Percentiles rank a stretch among this genome's conserved stretches.
Conservation (phyloP, 2,113 vertebrate species). For the Ictalurus furcatus region DNA sequence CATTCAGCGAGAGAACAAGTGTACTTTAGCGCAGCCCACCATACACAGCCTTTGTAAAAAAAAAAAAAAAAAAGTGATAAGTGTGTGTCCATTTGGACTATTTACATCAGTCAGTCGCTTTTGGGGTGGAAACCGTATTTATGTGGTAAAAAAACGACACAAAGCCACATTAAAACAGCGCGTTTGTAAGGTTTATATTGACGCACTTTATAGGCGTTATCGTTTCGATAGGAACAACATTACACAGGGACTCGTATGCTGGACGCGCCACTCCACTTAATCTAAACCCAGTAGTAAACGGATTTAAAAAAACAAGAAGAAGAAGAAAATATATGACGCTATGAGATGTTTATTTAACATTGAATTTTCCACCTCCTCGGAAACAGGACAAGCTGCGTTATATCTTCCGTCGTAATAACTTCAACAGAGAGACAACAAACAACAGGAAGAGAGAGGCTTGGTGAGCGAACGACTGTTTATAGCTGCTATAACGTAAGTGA, state of each 20-base stretch:
- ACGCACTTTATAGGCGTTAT: neutral
- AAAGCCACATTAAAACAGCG: neutral
- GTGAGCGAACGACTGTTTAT: neutral
- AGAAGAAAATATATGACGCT: neutral
- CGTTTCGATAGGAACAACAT: neutral
- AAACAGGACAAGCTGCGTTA: neutral
- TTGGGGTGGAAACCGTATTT: neutral
- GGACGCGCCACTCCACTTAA: neutral
- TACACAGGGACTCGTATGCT: neutral
- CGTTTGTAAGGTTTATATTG: neutral
- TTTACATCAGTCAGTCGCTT: neutral
- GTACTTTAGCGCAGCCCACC: neutral
- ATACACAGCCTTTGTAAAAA: neutral
- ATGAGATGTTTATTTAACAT: neutral
- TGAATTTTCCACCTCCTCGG: neutral
- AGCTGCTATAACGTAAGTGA: neutral
- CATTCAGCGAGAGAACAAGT: slow-evolving; percentile 56
- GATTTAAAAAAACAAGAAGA: neutral
- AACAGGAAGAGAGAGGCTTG: too few relatives aligned
- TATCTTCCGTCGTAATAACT: neutral
- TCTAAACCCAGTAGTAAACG: neutral
- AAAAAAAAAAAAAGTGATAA: neutral
- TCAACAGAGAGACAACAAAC: neutral
- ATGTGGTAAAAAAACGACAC: neutral
- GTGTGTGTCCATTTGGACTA: neutral